Percentiles rank a stretch among this genome's conserved stretches.
Evolutionary conservation across 2,888 invertebrate species (phyloP).

Genomic region (Lasius fuliginosus): DNA sequence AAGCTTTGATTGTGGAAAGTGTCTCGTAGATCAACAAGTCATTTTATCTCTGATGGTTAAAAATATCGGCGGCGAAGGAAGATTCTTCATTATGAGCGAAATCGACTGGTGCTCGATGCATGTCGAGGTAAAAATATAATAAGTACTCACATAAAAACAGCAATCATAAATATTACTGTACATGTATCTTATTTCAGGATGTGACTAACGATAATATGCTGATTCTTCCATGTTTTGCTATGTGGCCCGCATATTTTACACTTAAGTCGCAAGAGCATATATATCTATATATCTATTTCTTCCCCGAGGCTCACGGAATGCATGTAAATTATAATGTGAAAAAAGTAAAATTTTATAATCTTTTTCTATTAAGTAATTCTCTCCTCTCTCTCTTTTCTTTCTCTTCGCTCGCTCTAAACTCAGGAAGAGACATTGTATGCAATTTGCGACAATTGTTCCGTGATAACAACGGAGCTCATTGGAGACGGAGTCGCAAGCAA

Average conservation of each 20-base stretch:
- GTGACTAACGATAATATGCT: slow-evolving; percentile 79
- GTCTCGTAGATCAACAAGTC: slow-evolving; percentile 84
- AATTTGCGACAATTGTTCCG: slow-evolving; percentile 85
- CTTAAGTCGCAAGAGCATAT: slow-evolving; percentile 82
- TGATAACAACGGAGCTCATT: slow-evolving; percentile 84
- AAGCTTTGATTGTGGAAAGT: slow-evolving; percentile 83
- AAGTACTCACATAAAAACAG: background rate
- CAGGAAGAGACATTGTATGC: slow-evolving; percentile 85
- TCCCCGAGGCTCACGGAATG: slow-evolving; percentile 83
- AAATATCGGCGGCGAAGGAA: slow-evolving; percentile 84
- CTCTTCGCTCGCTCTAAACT: background rate
- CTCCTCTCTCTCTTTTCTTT: background rate
- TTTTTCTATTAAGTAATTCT: slow-evolving; percentile 5
- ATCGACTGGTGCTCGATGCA: slow-evolving; percentile 85
- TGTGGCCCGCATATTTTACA: slow-evolving; percentile 85
- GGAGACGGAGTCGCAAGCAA: slow-evolving; percentile 85
- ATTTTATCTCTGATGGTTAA: slow-evolving; percentile 79
- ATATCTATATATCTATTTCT: slow-evolving; percentile 84
- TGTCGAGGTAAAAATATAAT: slow-evolving; percentile 80
- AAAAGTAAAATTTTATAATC: background rate
- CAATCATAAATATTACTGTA: background rate
- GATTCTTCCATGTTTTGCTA: slow-evolving; percentile 81
- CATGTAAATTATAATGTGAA: slow-evolving; percentile 73
- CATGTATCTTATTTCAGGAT: slow-evolving; percentile 70
- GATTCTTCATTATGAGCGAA: slow-evolving; percentile 86